Base-by-base conservation (phyloP, 2,797 vertebrate species). In the Neostethus bicornis region DNA sequence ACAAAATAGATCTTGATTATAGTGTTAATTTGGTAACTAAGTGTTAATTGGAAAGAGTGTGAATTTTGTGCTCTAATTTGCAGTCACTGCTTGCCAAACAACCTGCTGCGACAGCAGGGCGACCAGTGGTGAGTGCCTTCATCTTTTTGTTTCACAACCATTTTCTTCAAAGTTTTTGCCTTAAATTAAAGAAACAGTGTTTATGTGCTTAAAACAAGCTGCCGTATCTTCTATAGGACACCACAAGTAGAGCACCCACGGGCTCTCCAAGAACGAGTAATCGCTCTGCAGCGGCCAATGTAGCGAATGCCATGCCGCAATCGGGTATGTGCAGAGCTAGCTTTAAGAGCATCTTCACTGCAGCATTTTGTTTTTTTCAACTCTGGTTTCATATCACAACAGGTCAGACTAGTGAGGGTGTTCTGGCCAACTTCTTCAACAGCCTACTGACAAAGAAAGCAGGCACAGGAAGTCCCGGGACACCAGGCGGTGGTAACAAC, bases 361-460 rank as follows among this genome's bases (percentile, higher is more conserved):
- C 3, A 1, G 11, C 10, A 47, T 1, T 29, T 20, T n/a, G 1
- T 11, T 2, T 24, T 47, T 59, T 47, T 63, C 48, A 61, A 73
- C 74, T 45, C 29, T 20, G 6, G 1, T 39, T 13, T 3, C 21
- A 55, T 32, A 47, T 2, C 75, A 32, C 64, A 94, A 89, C 94
- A 89, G 97, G 97, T 90, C 96, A 97, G 81, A 97, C 97, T 70
- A 99, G 95, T 28, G 97, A 99, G 90, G 97, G 97, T 3, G 97
- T 99, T 55, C 86, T 99, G 84, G 96, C 97, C 57, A 99, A 99
- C 83, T 99, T 99, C 90, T 99, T 99, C 80, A 99, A 99, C 80
- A 99, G 97, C 73, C 92, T 99, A 75, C 84, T 99, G 87, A 99
- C 94, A 76, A 99, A 99, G 87, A 99, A 99, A 91, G 95, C 96